A percentile compares a stretch with the other conserved stretches of the same genome.
Conservation (phyloP, 2,113 vertebrate genomes). For the Podarcis raffonei region DNA sequence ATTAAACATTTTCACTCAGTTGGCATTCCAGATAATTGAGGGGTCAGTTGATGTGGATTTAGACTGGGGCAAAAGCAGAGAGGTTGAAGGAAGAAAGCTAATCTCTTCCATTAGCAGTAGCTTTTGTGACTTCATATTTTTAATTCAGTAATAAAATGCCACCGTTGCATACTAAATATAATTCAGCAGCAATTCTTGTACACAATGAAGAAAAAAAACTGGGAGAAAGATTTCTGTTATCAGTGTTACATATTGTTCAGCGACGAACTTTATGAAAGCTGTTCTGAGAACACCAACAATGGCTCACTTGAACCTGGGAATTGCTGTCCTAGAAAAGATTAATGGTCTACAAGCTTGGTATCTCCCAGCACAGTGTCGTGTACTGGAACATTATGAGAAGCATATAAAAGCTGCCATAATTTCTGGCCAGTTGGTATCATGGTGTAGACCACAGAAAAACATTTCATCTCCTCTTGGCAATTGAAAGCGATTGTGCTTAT, state of each 20-base stretch:
- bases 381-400: conserved; percentile 8
- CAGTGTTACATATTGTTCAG: conserved; percentile 23
- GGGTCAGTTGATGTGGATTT: conserved; percentile 9
- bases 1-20: conserved; percentile 29
- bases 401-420: conserved; percentile 20
- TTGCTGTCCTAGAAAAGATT: conserved; percentile 6
- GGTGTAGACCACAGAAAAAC: conserved; percentile 18
- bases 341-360: neutral
- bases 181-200: conserved; percentile 4
- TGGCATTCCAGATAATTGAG: conserved; percentile 32
- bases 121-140: conserved; percentile 28
- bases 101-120: conserved; percentile 11
- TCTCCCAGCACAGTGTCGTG: conserved; percentile 33
- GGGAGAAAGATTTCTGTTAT: conserved; percentile 41
- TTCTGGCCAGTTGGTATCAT: conserved; percentile 28
- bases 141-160: conserved; percentile 39
- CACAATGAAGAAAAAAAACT: conserved; percentile 27
- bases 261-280: neutral
- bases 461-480: conserved; percentile 39
- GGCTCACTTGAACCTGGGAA: conserved; percentile 36
- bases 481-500: neutral
- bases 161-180: neutral
- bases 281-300: neutral
- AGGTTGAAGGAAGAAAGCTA: neutral
- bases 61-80: neutral